Percentiles rank a stretch among this genome's conserved stretches.
phyloP scores from a whole-genome alignment of 2,113 vertebrate species.

The Sturnira hondurensis region DNA sequence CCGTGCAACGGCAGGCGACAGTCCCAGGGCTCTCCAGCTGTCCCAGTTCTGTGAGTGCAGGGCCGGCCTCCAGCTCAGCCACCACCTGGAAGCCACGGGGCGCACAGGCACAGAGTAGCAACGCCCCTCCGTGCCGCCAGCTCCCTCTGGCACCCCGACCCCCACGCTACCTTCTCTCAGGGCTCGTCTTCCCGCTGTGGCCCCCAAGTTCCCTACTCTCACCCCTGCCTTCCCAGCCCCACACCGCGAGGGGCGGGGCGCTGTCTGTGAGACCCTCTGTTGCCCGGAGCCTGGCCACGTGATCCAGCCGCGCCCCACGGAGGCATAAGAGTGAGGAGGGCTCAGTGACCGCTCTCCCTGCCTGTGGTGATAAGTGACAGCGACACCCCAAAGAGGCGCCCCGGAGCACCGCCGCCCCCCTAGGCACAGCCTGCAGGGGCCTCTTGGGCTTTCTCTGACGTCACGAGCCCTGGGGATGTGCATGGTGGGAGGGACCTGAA shows the following conservation, averaged over 20 bases:
- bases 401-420: too few species aligned
- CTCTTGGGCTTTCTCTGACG: too few species aligned
- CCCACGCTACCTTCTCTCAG: too few species aligned
- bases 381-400: too few species aligned
- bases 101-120: neutral
- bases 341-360: neutral
- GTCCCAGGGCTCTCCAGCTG: neutral
- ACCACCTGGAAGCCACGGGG: rapidly evolving
- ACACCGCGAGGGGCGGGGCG: neutral
- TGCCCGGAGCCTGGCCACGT: neutral
- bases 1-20: rapidly evolving
- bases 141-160: neutral
- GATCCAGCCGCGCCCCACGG: too few species aligned
- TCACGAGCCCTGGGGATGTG: too few species aligned
- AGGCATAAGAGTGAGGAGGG: neutral
- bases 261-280: neutral
- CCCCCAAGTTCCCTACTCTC: neutral
- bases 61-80: too few species aligned
- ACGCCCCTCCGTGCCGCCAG: neutral
- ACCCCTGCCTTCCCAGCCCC: neutral
- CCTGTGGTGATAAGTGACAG: neutral
- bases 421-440: too few species aligned
- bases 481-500: too few species aligned
- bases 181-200: neutral
- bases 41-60: neutral